Evolutionary conservation across 2,113 vertebrate genomes (phyloP), one percentile per base, ranked within the genome.

Genomic region (Cyphomyrus discorhynchus): DNA sequence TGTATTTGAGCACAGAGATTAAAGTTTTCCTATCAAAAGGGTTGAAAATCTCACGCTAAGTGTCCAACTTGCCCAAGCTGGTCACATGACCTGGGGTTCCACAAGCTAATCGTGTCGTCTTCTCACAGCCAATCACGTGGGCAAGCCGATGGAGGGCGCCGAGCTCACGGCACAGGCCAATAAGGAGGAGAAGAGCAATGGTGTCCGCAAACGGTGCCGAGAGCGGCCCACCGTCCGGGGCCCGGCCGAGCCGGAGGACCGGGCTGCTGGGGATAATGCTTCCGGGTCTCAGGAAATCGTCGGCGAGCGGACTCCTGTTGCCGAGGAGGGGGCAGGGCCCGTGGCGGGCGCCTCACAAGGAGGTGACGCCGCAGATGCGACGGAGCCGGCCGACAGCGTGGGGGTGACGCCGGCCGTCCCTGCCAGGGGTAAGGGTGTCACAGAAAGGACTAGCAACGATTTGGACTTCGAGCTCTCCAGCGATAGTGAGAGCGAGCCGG

Each of bases 381-480:
- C 91, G 1, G 92, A 91, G 1, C 88, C 52, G 21, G 90, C 31
- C 10, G 89, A 8, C 86, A 84, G 50, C 24, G 88, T 19, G 91
- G 92, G 6, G 88, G n/a, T 86, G 91, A 86, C 4, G 66, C 24
- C 24, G 35, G 83, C 3, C 3, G 0, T 92, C 91, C 5, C 92
- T 91, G 21, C 93, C 86, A 39, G 87, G 91, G 5, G 1, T 10
- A 58, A 84, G 15, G 94, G 90, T 49, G 93, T 92, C 24, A 87
- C 90, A 6, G 21, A 3, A 66, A 89, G 42, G 88, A 66, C 50
- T 19, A 90, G 92, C 56, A 95, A 95, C 56, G 97, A 97, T 58
- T 92, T 98, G 90, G 97, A 99, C 90, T 98, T 98, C 92, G 97
- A 98, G 49, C 92, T 99, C 56, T 98, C 97, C 45, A 98, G 97